Percentiles rank a stretch among this genome's conserved stretches.
These are phyloP conservation scores for Dicyema japonicum DNA, from an alignment of 1,140 invertebrate species.

Conservation along the genomic window DNA sequence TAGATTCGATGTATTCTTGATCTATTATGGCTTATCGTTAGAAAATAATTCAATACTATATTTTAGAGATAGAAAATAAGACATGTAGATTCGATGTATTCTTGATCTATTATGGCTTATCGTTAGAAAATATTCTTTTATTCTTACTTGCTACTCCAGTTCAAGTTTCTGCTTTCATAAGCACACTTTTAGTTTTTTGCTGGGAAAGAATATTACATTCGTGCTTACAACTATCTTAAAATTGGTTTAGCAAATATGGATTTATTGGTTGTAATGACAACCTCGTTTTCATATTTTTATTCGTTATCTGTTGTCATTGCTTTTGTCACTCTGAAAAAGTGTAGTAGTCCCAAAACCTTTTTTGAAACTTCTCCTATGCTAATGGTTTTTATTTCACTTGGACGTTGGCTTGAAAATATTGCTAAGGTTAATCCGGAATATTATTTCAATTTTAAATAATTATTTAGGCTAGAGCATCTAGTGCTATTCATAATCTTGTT, in stretches of 20 bases:
- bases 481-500: no score
- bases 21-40: slow-evolving; percentile 49
- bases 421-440: no score
- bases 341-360: slow-evolving; percentile 38
- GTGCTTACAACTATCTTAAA: slow-evolving; percentile 50
- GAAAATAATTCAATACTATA: no score
- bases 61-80: no score
- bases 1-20: no score
- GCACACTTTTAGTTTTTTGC: slow-evolving; percentile 76
- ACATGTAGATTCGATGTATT: no score
- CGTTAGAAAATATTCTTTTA: slow-evolving; percentile 66
- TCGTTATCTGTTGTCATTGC: slow-evolving; percentile 45
- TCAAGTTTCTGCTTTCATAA: no score
- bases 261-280: slow-evolving; percentile 79
- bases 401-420: slow-evolving; percentile 80
- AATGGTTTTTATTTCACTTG: slow-evolving; percentile 77
- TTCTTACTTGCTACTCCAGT: slow-evolving; percentile 77
- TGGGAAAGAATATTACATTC: slow-evolving; percentile 73
- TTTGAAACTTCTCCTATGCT: slow-evolving; percentile 99
- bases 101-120: slow-evolving; percentile 52
- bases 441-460: no score
- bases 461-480: no score
- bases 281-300: slow-evolving; percentile 71
- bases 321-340: slow-evolving; percentile 32
- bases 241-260: slow-evolving; percentile 89